phyloP scores from a whole-genome alignment of 2,113 vertebrate species.

The Callionymus lyra region DNA sequence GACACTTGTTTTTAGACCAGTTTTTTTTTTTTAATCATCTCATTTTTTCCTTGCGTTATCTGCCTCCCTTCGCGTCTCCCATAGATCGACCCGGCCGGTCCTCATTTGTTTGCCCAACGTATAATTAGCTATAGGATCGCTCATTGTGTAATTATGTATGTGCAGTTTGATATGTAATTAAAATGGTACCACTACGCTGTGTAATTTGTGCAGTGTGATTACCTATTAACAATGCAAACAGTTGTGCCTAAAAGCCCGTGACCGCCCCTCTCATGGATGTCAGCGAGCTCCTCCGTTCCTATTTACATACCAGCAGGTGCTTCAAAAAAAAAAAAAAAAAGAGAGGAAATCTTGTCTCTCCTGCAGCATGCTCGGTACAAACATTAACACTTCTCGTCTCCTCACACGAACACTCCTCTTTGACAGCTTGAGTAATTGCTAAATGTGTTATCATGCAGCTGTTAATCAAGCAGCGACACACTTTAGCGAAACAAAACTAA shows the following conservation, averaged over 20 bases:
- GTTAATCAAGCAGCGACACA: conserved; percentile 4
- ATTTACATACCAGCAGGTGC: conserved; percentile 31
- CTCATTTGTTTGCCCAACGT: conserved; percentile 55
- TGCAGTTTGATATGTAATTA: conserved; percentile 65
- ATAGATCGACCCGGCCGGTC: conserved; percentile 14
- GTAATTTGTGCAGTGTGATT: conserved; percentile 59
- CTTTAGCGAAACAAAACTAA: background rate
- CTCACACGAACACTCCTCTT: conserved; percentile 2
- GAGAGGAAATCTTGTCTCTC: background rate
- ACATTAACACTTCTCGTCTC: background rate
- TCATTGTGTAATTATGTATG: conserved; percentile 65
- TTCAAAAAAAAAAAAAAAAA: conserved; percentile 1
- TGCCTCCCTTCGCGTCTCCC: conserved; percentile 31
- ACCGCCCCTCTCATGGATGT: conserved; percentile 47
- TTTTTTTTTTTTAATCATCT: no score
- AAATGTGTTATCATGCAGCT: conserved; percentile 4
- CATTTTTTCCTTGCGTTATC: no score
- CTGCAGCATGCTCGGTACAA: background rate
- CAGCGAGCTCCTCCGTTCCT: conserved; percentile 20
- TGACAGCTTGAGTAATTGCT: background rate
- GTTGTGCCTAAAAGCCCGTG: conserved; percentile 54
- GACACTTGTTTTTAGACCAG: no score
- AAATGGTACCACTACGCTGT: conserved; percentile 57
- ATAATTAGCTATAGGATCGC: conserved; percentile 65
- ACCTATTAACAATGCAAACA: conserved; percentile 61